Base-by-base conservation (phyloP, 2,797 vertebrate species). In the Aldrovandia affinis region DNA sequence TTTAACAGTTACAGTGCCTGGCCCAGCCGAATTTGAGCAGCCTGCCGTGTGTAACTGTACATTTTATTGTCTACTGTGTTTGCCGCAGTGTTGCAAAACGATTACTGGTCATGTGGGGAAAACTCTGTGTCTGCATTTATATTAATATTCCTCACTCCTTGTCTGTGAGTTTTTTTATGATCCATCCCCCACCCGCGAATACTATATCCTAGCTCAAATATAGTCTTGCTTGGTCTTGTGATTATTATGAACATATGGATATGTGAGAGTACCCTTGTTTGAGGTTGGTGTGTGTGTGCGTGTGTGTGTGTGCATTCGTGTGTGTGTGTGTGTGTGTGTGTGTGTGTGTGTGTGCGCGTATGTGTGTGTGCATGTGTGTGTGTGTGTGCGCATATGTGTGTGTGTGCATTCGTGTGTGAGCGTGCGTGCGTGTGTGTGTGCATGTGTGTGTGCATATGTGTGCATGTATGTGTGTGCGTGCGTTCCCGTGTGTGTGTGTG, bases 81-180 rank as follows among this genome's bases (percentile, higher is more conserved):
- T 75, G 70, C 70, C 36, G 70, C 70, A 75, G 70, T 75, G 70
- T 44, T 75, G 36, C 42, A 75, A 75, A 44, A 39, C 9, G 70
- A 44, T 22, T 30, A 5, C 20, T 3, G 36, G 70, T 20, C 36
- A 44, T 25, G 39, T 28, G 8, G 70, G 70, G 70, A 42, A 42
- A 47, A 1, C 42, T 0, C 36, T 8, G 39, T 20, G 33, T 47
- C 70, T 10, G 70, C 70, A 47, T 75, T 75, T 25, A 47, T 20
- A 47, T 75, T 25, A 75, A 75, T 47, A 75, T 75, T 75, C 70
- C 2, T n/a, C 39, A 44, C 42, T 25, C 39, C 70, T 8, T 3
- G 8, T 75, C 39, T n/a, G 70, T 8, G 22, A 39, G 68, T 70
- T 70, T 70, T 33, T 36, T 70, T 36, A 70, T 18, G 33, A 12